These are phyloP conservation scores for Tangara arthus DNA, from an alignment of 2,797 vertebrate genomes.

Conservation along the genomic window DNA sequence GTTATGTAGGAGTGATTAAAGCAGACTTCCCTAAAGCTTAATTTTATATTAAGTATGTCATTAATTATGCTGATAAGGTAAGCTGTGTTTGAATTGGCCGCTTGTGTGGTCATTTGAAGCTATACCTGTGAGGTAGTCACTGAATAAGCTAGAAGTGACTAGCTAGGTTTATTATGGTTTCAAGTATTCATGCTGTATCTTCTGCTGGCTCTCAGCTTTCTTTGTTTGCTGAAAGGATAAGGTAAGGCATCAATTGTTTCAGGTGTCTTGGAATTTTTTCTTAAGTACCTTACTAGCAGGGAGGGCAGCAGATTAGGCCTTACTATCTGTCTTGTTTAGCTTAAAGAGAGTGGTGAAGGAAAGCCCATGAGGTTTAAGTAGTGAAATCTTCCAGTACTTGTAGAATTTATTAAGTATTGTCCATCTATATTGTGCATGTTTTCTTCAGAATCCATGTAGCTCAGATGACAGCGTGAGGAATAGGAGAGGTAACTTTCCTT, in stretches of 20 bases:
- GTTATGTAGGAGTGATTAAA: neutral
- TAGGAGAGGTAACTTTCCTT: neutral
- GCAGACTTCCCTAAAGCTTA: neutral
- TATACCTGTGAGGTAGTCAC: neutral
- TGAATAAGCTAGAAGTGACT: neutral
- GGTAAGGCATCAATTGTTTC: neutral
- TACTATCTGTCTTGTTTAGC: neutral
- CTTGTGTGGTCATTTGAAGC: neutral
- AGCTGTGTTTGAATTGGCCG: neutral
- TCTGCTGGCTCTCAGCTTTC: neutral
- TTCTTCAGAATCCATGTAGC: neutral
- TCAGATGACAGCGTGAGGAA: neutral
- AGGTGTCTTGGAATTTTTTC: neutral
- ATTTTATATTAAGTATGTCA: neutral
- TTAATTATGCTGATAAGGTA: neutral
- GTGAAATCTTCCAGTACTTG: neutral
- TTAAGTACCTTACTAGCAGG: neutral
- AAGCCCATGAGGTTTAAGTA: neutral
- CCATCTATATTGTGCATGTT: fast-evolving
- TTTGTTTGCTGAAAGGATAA: neutral
- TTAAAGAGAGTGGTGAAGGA: fast-evolving
- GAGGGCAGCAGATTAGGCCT: neutral
- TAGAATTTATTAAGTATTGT: neutral
- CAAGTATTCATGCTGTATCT: neutral
- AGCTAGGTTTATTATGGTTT: neutral